A percentile compares a stretch with the other conserved stretches of the same genome.
phyloP scores from a whole-genome alignment of 2,888 invertebrate genomes.

The Magallana nippona region DNA sequence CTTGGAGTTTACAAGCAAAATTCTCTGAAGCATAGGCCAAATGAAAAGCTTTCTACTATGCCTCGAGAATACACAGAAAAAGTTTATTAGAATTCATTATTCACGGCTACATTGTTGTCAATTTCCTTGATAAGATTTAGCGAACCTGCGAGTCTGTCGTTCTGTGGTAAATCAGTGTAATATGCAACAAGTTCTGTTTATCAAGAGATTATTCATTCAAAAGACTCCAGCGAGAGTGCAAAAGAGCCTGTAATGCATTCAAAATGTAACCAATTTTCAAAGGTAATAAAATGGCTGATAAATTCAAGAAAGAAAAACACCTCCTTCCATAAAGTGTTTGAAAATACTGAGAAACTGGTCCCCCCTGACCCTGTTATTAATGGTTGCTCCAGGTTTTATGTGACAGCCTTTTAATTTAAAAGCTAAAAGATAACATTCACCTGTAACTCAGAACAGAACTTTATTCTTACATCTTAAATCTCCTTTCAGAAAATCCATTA shows the following conservation, averaged over 20 bases:
- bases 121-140: background rate
- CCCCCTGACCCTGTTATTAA: slow-evolving; percentile 11
- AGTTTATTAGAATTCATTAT: background rate
- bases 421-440: too few relatives aligned
- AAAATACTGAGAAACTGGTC: background rate
- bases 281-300: slow-evolving; percentile 6
- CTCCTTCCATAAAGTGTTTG: background rate
- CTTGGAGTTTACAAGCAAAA: background rate
- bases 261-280: slow-evolving; percentile 9
- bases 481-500: too few relatives aligned
- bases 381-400: background rate
- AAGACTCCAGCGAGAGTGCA: background rate
- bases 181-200: background rate
- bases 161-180: background rate
- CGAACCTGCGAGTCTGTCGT: background rate
- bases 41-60: slow-evolving; percentile 14
- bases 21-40: background rate
- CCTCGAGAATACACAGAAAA: background rate
- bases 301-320: background rate
- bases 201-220: background rate
- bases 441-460: too few relatives aligned
- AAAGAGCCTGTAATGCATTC: background rate
- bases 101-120: background rate
- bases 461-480: too few relatives aligned
- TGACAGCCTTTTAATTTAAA: background rate